A percentile compares a stretch with the other conserved stretches of the same genome.
Evolutionary conservation across 2,797 vertebrate genomes (phyloP).

Genomic region (Gymnocypris eckloni): DNA sequence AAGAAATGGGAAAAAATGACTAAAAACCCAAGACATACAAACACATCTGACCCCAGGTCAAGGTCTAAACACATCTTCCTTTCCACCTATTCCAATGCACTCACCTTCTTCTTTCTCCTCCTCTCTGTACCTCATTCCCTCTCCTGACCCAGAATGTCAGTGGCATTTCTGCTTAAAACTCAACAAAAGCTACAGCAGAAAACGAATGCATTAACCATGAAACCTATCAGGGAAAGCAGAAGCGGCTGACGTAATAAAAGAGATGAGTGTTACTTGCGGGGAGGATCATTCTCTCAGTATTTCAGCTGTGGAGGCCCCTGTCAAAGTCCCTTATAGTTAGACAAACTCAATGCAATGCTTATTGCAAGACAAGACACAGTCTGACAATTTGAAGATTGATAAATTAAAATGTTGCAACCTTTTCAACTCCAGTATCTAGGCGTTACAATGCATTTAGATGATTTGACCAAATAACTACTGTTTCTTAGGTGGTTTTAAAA

Average conservation of each 20-base stretch:
- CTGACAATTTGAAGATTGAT: slow-evolving; percentile 56
- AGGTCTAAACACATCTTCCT: slow-evolving; percentile 1
- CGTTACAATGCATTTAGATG: background rate
- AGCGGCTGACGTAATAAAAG: slow-evolving; percentile 66
- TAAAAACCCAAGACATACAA: background rate
- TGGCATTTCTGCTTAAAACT: slow-evolving; percentile 35
- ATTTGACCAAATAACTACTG: slow-evolving; percentile 7
- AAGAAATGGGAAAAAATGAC: background rate
- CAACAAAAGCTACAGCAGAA: slow-evolving; percentile 47
- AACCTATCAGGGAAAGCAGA: slow-evolving; percentile 50
- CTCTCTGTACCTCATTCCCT: slow-evolving; percentile 3
- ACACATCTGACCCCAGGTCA: background rate
- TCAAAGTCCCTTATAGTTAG: slow-evolving; percentile 66
- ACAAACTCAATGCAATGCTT: background rate
- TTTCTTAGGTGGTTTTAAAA: background rate
- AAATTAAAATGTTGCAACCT: background rate
- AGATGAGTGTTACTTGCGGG: slow-evolving; percentile 59
- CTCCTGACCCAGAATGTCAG: slow-evolving; percentile 16
- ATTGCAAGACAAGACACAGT: slow-evolving; percentile 14
- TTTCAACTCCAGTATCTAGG: background rate
- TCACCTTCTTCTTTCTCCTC: background rate
- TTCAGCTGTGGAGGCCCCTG: slow-evolving; percentile 68
- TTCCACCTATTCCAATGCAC: background rate
- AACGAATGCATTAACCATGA: slow-evolving; percentile 39
- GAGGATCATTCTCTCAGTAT: slow-evolving; percentile 65